Base-by-base conservation (phyloP, 1,140 invertebrate species). In the Drosophila tsacasi region DNA sequence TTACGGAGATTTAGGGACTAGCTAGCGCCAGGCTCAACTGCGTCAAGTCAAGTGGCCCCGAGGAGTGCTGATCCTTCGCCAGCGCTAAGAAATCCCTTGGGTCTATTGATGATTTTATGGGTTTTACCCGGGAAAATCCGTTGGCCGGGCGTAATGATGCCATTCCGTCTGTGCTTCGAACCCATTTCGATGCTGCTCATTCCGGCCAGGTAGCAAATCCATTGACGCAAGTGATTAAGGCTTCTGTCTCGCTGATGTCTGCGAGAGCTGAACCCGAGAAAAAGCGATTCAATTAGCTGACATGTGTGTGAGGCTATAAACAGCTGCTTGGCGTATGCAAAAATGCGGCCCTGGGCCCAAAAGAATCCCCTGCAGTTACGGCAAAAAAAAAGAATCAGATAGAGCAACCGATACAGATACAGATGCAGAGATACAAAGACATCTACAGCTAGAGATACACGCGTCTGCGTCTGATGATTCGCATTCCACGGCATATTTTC, bases 71-170 rank as follows among this genome's bases (percentile, higher is more conserved):
- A 67, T 67, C 71, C 63, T n/a, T 61, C 21, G 21, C 32, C 32
- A 3, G 19, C 19, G 2, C 3, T 42, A 19, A 12, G 12, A 35
- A 13, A 60, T 72, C 46, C 46, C 54, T 60, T 17, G 19, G 39
- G 73, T 82, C 83, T 68, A 89, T 89, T 89, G 84, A 89, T 89
- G 68, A 79, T 81, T 89, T 89, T 89, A 89, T 89, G 85, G 84
- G 84, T 89, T 89, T 89, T 89, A 90, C 85, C 79, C 84, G 69
- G 78, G 78, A 64, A 81, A 81, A 81, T 75, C 67, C 79, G 40
- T 49, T 67, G 49, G 8, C 39, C 54, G 35, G 27, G 30, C 73
- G 74, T 83, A 89, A 89, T 90, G 81, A 89, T 89, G 84, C 84
- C 84, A 84, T 59, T 63, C 40, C 50, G 84, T 87, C 84, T 87